Evolutionary conservation across 2,888 invertebrate genomes (phyloP).

Genomic region (Dromius quadrimaculatus): DNA sequence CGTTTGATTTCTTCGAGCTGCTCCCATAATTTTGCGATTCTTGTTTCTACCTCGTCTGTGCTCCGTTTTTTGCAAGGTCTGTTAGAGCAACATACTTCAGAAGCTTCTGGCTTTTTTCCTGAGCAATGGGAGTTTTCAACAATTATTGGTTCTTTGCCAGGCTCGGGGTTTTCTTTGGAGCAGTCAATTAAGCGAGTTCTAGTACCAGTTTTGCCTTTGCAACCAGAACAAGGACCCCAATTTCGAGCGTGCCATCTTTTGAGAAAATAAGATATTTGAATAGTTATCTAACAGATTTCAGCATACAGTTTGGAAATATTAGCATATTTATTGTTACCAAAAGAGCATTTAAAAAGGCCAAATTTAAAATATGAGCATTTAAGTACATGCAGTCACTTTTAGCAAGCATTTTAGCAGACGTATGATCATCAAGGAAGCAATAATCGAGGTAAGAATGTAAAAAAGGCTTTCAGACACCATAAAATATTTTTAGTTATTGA

Average conservation of each 20-base stretch:
- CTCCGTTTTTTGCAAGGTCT: conserved; percentile 58
- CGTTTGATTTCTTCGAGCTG: conserved; percentile 58
- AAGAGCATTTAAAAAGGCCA: too few relatives aligned
- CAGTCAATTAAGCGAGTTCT: conserved; percentile 68
- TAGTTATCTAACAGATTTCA: too few relatives aligned
- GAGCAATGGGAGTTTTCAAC: conserved; percentile 63
- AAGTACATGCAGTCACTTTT: too few relatives aligned
- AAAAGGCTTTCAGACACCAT: too few relatives aligned
- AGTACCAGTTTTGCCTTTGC: conserved; percentile 67
- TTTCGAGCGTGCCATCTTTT: conserved; percentile 75
- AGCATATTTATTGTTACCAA: too few relatives aligned
- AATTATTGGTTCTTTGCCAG: conserved; percentile 67
- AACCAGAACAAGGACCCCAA: conserved; percentile 74
- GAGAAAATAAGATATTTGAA: neutral
- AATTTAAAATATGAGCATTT: too few relatives aligned
- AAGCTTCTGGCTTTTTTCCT: conserved; percentile 59
- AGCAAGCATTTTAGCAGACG: too few relatives aligned
- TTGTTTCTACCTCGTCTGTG: neutral
- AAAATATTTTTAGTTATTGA: too few relatives aligned
- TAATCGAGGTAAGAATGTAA: too few relatives aligned
- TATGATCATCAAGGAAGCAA: too few relatives aligned
- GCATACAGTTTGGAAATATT: too few relatives aligned
- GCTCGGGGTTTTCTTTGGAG: conserved; percentile 64
- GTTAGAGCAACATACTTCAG: conserved; percentile 61
- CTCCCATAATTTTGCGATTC: conserved; percentile 43